Evolutionary conservation across 2,113 vertebrate genomes (phyloP).

Genomic region (Mus musculus): DNA sequence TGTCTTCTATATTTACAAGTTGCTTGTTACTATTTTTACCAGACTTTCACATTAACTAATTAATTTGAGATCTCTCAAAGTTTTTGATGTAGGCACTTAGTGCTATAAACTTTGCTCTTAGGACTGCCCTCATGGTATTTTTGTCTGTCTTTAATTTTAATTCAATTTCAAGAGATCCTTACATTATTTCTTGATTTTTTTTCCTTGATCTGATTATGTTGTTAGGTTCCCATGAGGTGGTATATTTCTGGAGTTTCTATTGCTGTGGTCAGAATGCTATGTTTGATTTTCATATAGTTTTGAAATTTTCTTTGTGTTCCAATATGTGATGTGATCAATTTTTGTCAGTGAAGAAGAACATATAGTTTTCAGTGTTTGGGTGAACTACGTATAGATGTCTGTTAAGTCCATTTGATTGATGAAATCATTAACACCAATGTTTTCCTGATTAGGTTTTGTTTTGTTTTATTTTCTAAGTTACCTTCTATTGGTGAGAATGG

Average conservation of each 20-base stretch:
- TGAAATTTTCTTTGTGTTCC: background rate
- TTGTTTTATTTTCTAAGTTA: background rate
- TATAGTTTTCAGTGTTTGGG: background rate
- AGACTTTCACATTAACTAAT: background rate
- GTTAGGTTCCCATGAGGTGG: background rate
- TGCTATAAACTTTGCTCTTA: background rate
- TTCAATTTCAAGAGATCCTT: background rate
- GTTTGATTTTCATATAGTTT: background rate
- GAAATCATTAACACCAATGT: background rate
- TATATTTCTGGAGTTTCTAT: background rate
- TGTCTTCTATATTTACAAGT: background rate
- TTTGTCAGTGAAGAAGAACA: background rate
- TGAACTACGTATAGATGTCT: background rate
- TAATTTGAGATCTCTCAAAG: background rate
- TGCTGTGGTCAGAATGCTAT: background rate
- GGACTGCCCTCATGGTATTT: background rate
- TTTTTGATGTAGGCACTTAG: background rate
- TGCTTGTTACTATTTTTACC: background rate
- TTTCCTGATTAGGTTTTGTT: background rate
- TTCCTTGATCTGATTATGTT: background rate
- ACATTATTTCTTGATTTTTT: background rate
- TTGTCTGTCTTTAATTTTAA: background rate
- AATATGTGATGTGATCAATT: background rate
- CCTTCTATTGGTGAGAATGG: background rate
- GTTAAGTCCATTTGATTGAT: background rate